phyloP scores from a whole-genome alignment of 2,888 invertebrate species.

The Amphipyra tragopoginis region DNA sequence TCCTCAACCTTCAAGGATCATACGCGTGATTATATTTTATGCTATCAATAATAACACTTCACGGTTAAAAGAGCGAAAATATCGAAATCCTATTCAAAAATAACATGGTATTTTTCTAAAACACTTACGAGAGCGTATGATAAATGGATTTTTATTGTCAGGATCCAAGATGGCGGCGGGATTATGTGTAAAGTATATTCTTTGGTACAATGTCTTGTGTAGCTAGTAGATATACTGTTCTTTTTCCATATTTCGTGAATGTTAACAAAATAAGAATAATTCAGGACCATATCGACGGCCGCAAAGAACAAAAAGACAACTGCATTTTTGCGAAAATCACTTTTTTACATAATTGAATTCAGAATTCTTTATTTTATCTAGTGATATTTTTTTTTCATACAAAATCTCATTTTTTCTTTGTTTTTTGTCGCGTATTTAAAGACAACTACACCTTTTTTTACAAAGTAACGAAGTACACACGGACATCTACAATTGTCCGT shows the following conservation, averaged over 20 bases:
- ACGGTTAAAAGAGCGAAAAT: neutral
- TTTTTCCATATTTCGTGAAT: neutral
- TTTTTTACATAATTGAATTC: too few relatives aligned
- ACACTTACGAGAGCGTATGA: slow-evolving; percentile 13
- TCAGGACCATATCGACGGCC: too few relatives aligned
- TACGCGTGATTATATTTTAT: neutral
- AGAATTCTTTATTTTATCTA: too few relatives aligned
- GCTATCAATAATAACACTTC: slow-evolving; percentile 8
- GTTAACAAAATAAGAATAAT: neutral
- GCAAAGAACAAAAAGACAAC: too few relatives aligned
- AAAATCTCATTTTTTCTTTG: too few relatives aligned
- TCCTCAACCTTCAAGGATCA: neutral
- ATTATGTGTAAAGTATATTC: neutral
- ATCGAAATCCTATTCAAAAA: slow-evolving; percentile 1
- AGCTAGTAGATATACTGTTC: neutral
- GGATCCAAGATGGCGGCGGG: slow-evolving; percentile 12
- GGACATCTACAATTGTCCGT: too few relatives aligned
- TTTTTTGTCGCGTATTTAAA: too few relatives aligned
- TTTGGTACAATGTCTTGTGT: slow-evolving; percentile 1
- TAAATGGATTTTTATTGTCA: slow-evolving; percentile 20
- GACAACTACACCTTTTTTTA: too few relatives aligned
- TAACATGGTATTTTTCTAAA: slow-evolving; percentile 1
- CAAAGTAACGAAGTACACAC: too few relatives aligned
- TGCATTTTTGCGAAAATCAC: too few relatives aligned
- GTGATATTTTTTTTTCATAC: too few relatives aligned